Conservation (phyloP, 92 coral and sea anemone genomes). For the Virgularia gustaviana region DNA sequence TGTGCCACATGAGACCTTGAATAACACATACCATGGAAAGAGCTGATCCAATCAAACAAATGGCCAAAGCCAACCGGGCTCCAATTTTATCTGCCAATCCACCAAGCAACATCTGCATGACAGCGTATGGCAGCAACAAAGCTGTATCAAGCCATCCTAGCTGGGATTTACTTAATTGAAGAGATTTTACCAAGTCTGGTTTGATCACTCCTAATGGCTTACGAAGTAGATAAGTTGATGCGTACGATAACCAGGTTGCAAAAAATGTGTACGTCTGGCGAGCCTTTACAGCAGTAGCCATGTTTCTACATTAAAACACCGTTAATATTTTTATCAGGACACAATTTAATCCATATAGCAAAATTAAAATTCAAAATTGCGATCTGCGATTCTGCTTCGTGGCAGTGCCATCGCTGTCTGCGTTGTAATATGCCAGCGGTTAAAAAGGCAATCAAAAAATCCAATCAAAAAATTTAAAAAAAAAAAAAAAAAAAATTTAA, state of each 20-base stretch:
- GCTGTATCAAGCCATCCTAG: conserved; percentile 89
- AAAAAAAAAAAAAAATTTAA: too few relatives aligned
- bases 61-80: conserved; percentile 76
- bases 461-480: too few relatives aligned
- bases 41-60: conserved; percentile 79
- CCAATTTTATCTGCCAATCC: conserved; percentile 95
- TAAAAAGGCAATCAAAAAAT: too few relatives aligned
- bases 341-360: too few relatives aligned
- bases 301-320: too few relatives aligned
- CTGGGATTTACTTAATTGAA: conserved; percentile 63
- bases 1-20: too few relatives aligned
- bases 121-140: conserved; percentile 81
- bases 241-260: conserved; percentile 80
- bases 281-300: conserved; percentile 44
- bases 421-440: too few relatives aligned
- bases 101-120: conserved; percentile 95
- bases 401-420: too few relatives aligned
- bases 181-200: conserved; percentile 66
- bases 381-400: too few relatives aligned
- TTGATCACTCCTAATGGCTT: conserved; percentile 96
- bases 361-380: too few relatives aligned
- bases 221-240: conserved; percentile 84
- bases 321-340: too few relatives aligned
- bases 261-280: conserved; percentile 69
- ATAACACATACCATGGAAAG: conserved; percentile 95